These are phyloP conservation scores for Pipistrellus kuhlii DNA, from an alignment of 2,797 vertebrate genomes.

Conservation along the genomic window DNA sequence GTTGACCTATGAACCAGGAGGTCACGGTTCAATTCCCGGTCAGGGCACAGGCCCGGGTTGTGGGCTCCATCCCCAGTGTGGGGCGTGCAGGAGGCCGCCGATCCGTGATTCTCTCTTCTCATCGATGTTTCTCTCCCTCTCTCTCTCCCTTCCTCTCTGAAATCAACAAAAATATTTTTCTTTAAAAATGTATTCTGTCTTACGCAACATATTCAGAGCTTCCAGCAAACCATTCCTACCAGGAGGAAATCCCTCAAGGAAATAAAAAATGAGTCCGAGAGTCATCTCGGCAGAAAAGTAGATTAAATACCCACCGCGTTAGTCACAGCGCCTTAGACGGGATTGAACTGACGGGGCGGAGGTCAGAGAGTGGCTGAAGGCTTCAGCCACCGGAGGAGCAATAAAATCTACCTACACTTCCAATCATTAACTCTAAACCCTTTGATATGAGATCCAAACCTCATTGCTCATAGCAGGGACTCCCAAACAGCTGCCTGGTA, in stretches of 20 bases:
- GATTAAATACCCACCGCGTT: constrained; percentile 91
- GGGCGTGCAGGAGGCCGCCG: no score
- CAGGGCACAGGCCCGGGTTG: no score
- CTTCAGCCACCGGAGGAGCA: constrained; percentile 88
- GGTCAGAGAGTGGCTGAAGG: constrained; percentile 88
- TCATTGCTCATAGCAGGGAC: constrained; percentile 79
- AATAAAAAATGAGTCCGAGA: constrained; percentile 85
- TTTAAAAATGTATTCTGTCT: constrained; percentile 58
- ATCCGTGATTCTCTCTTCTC: no score
- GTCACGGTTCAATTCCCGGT: no score
- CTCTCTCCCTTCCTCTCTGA: no score
- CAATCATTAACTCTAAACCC: constrained; percentile 90
- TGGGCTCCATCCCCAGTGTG: no score
- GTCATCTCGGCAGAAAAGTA: constrained; percentile 89
- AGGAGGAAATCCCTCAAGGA: constrained; percentile 85
- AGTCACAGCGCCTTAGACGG: constrained; percentile 90
- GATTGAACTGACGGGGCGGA: constrained; percentile 88
- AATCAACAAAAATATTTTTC: no score
- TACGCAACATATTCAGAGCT: constrained; percentile 84
- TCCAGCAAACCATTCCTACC: constrained; percentile 88
- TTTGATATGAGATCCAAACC: constrained; percentile 89
- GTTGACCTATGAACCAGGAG: no score
- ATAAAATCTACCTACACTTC: constrained; percentile 90
- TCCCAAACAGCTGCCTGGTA: constrained; percentile 82
- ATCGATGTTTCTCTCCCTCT: no score